Evolutionary conservation across 2,888 invertebrate genomes (phyloP).

Genomic region (Isotomurus palustris): DNA sequence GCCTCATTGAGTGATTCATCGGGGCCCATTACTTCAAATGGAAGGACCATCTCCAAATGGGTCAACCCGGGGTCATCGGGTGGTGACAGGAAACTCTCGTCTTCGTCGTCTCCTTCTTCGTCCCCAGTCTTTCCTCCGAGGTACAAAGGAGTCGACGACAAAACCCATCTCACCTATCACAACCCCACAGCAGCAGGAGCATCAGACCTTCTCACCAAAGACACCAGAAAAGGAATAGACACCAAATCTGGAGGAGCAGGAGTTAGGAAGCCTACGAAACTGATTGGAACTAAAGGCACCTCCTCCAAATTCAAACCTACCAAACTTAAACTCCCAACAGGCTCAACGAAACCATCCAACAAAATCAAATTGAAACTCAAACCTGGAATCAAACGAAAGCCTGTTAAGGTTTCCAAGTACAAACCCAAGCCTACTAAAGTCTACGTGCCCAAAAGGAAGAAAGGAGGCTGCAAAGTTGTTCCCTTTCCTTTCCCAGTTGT

Average conservation of each 20-base stretch:
- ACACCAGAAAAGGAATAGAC: too few relatives aligned
- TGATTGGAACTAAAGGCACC: slow-evolving; percentile 5
- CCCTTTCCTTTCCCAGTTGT: slow-evolving; percentile 40
- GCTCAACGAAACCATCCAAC: neutral
- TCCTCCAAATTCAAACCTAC: neutral
- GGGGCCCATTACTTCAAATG: slow-evolving; percentile 16
- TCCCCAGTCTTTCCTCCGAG: slow-evolving; percentile 1
- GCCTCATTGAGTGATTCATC: slow-evolving; percentile 12
- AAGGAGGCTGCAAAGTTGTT: slow-evolving; percentile 17
- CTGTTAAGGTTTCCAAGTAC: slow-evolving; percentile 11
- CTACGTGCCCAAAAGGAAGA: slow-evolving; percentile 8
- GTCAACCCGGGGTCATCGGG: too few relatives aligned
- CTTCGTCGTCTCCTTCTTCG: neutral
- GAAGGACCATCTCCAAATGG: too few relatives aligned
- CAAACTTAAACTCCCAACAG: slow-evolving; percentile 19
- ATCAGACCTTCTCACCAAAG: neutral
- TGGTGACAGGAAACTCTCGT: too few relatives aligned
- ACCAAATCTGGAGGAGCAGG: too few relatives aligned
- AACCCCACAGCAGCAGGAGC: neutral
- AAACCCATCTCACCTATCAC: neutral
- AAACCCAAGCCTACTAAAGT: slow-evolving; percentile 12
- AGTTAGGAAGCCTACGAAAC: neutral
- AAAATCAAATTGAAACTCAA: slow-evolving; percentile 9
- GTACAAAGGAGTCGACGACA: neutral
- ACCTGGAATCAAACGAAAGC: too few relatives aligned